Evolutionary conservation across 2,888 invertebrate genomes (phyloP), one percentile per base, ranked within the genome.

Genomic region (Biston betularia): DNA sequence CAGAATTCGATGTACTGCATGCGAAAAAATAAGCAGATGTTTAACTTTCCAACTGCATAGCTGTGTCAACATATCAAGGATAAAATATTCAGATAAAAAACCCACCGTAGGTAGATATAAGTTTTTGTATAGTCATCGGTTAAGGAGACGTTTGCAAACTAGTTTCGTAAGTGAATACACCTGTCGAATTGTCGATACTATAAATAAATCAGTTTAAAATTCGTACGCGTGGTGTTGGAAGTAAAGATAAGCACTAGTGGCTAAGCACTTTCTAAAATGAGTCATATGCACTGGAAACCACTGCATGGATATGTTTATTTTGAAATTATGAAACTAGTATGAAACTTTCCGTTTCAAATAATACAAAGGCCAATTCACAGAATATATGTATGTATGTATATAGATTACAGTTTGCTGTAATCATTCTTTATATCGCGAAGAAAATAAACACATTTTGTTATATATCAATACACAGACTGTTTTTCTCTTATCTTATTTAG

Each of bases 241-340:
- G 12, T 40, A 52, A 38, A 44, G 15, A 53, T 44, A 42, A n/a
- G n/a, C n/a, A n/a, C n/a, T 40, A 54, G 57, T 49, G 15, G 57
- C 73, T 71, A 42, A 46, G 8, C 9, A 76, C 78, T 82, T 80
- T 80, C 80, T 80, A 79, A 72, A 70, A 68, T 79, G 79, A 79
- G 65, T 61, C 45, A 62, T 61, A 11, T 53, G 42, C 6, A 44
- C 24, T 42, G n/a, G 24, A 40, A 35, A 11, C 34, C 7, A n/a
- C 50, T 48, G 24, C 24, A 48, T 48, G 33, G 48, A 4, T 24
- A 48, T 5, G 46, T 46, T 14, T 46, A 14, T 46, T 46, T 46
- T 15, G 9, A 15, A 46, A 8, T 8, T 46, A 15, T 46, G 7
- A 46, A 15, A 46, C 14, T n/a, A 8, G 0, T 46, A 8, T 0